phyloP scores from a whole-genome alignment of 2,113 vertebrate species.

The Bostrychus sinensis region DNA sequence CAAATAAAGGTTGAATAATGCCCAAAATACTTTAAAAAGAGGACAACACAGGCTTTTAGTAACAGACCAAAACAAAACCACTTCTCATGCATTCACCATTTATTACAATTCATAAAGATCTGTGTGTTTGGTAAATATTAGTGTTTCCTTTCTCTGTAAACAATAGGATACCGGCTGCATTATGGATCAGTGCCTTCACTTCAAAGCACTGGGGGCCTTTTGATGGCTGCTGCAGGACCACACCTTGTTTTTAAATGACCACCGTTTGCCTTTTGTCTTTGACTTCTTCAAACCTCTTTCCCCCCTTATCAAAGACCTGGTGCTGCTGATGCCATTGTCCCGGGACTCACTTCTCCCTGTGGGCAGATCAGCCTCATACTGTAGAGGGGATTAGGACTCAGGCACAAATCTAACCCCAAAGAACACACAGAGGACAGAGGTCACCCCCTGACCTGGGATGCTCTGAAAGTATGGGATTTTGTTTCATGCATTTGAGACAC shows the following conservation, averaged over 20 bases:
- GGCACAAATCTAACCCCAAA: too few species aligned
- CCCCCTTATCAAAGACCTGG: not conserved
- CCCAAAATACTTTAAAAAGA: not conserved
- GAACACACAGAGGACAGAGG: too few species aligned
- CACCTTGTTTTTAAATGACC: not conserved
- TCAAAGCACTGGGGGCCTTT: not conserved
- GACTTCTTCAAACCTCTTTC: not conserved
- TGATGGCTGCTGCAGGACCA: not conserved
- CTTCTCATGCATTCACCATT: not conserved
- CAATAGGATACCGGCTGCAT: not conserved
- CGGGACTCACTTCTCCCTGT: not conserved
- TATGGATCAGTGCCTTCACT: too few species aligned
- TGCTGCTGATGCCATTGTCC: not conserved
- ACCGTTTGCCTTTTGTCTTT: not conserved
- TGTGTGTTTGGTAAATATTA: slow-evolving; percentile 4
- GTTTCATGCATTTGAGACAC: too few species aligned
- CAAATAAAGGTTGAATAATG: not conserved
- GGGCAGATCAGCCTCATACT: not conserved
- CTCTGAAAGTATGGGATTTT: too few species aligned
- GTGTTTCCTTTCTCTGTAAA: not conserved
- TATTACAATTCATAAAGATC: not conserved
- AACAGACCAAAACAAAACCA: too few species aligned
- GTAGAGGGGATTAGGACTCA: not conserved
- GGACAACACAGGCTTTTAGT: not conserved
- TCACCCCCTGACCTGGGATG: too few species aligned